phyloP scores from a whole-genome alignment of 2,797 vertebrate species.

The Sebastes matsubarae region DNA sequence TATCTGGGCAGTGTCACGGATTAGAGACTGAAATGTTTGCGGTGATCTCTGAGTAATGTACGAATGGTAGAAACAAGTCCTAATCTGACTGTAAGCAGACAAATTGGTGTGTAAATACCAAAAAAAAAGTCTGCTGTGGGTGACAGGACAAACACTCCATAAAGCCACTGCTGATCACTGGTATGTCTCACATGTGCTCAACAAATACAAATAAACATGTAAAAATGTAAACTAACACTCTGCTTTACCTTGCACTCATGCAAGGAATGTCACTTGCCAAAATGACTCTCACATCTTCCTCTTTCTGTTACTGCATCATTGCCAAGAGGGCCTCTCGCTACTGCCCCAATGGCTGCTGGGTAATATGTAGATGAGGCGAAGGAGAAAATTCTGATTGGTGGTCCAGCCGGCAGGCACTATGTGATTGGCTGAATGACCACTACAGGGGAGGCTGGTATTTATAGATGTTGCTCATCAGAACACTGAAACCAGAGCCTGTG shows the following conservation, averaged over 20 bases:
- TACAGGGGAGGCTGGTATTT: slow-evolving; percentile 66
- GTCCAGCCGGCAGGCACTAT: background rate
- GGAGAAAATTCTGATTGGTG: slow-evolving; percentile 16
- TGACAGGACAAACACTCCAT: background rate
- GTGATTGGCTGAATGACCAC: slow-evolving; percentile 42
- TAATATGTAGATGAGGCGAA: slow-evolving; percentile 43
- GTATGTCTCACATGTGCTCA: background rate
- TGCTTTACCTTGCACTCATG: slow-evolving; percentile 11
- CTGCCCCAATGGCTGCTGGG: slow-evolving; percentile 47
- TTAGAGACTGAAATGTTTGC: background rate
- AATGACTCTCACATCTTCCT: slow-evolving; percentile 10
- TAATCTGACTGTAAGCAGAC: background rate
- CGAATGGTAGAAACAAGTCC: background rate
- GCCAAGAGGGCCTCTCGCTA: slow-evolving; percentile 10
- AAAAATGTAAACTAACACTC: slow-evolving; percentile 36
- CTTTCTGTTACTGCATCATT: background rate
- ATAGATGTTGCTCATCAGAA: slow-evolving; percentile 71
- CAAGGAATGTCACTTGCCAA: slow-evolving; percentile 34
- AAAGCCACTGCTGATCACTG: background rate
- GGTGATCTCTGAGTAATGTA: background rate
- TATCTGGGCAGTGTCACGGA: background rate
- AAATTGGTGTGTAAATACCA: background rate
- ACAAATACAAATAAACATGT: slow-evolving; percentile 50
- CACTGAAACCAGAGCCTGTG: slow-evolving; percentile 77
- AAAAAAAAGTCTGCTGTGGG: background rate